Base-by-base conservation (phyloP, 2,113 vertebrate species). In the Gallinago media region DNA sequence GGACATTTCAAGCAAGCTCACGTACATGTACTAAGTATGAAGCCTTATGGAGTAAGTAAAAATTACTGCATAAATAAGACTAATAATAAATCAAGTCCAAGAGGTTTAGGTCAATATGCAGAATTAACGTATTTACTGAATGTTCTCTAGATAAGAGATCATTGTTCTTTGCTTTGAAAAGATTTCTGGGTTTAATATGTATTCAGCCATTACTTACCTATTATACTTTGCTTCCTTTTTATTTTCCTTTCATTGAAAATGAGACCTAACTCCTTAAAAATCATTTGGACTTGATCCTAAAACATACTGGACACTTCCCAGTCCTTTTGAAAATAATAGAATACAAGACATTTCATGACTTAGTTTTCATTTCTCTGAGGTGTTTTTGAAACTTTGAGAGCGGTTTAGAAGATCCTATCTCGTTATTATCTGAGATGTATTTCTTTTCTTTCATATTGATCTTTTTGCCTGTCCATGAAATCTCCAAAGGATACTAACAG, bases 191-290 rank as follows among this genome's bases (percentile, higher is more conserved):
- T 91, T 92, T 63, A 80, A 58, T 74, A 50, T 22, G 72, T 88
- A 66, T 73, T 92, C 71, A 90, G 32, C 56, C 54, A 34, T 83
- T 79, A 80, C 88, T 93, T 95, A 94, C 67, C 96, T 94, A 26
- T 75, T 93, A 86, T 84, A 66, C 13, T 86, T 92, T 86, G 75
- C 90, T 96, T 96, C 96, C 95, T 95, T 88, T 94, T 88, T 93
- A 73, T 95, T 96, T 96, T 95, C 89, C 94, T 93, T 96, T 88
- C 61, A 95, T 95, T 95, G 93, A 96, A 96, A 95, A 90, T 77
- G 75, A 80, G 82, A 59, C 31, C 36, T 62, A 92, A 80, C 22
- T 80, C n/a, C 50, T 92, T 95, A 44, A 85, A 95, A 94, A 62
- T 66, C 68, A 76, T 93, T 96, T 95, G 95, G 96, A 96, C 75